Percentiles rank a stretch among this genome's conserved stretches.
These are phyloP conservation scores for Ivindomyrus marchei DNA, from an alignment of 2,113 vertebrate genomes.

Conservation along the genomic window DNA sequence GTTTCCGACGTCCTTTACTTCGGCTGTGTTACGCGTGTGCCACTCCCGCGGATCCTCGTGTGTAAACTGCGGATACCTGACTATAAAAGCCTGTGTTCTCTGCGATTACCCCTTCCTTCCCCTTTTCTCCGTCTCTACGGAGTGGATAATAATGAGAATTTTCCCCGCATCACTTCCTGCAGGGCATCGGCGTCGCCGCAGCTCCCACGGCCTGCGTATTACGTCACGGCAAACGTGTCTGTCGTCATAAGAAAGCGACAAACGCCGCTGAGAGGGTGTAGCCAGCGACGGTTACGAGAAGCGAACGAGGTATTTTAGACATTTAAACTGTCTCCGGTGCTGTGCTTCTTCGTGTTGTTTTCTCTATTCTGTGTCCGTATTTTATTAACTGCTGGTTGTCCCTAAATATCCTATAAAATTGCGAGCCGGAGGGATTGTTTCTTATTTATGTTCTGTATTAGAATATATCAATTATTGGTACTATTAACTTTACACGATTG, in stretches of 20 bases:
- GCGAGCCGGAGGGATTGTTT: background rate
- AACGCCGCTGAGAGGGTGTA: background rate
- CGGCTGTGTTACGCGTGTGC: conserved; percentile 12
- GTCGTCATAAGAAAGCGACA: conserved; percentile 12
- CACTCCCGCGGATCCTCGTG: conserved; percentile 11
- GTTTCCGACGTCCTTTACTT: conserved; percentile 20
- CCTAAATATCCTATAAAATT: background rate
- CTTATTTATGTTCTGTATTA: background rate
- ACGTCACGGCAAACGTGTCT: conserved; percentile 10
- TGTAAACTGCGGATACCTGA: background rate
- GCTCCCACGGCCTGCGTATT: conserved; percentile 18
- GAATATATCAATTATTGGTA: background rate
- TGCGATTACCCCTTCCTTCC: conserved; percentile 46
- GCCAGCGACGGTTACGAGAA: background rate
- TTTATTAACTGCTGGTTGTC: background rate
- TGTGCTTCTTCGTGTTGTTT: background rate
- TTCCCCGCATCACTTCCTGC: conserved; percentile 64
- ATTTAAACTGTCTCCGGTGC: background rate
- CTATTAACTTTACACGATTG: background rate
- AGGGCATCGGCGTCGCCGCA: conserved; percentile 26
- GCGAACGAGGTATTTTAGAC: background rate
- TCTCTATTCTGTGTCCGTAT: background rate
- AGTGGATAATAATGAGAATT: conserved; percentile 58
- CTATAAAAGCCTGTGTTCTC: conserved; percentile 43
- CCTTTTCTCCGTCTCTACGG: conserved; percentile 50